Conservation (phyloP, 1,140 invertebrate genomes). For the Drosophila lini region DNA sequence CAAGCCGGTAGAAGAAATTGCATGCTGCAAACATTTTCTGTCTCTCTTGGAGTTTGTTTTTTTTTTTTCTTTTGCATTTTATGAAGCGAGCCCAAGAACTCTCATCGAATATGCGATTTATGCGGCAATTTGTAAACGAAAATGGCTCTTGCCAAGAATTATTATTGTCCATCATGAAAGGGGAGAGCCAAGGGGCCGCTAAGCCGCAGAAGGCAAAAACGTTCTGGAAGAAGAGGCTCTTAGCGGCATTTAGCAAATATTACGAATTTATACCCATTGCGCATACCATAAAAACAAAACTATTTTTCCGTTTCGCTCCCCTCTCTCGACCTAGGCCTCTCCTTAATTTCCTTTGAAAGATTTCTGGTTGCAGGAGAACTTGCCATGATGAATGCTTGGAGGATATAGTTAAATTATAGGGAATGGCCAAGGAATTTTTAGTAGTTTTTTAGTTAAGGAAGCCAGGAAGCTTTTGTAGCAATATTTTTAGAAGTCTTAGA, state of each 20-base stretch:
- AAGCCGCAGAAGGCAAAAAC: conserved; percentile 35
- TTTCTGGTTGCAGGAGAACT: conserved; percentile 2
- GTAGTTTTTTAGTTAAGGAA: neutral
- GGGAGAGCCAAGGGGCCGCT: conserved; percentile 42
- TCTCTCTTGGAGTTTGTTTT: conserved; percentile 8
- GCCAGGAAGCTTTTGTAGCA: neutral
- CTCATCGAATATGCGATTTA: conserved; percentile 83
- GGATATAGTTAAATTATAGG: conserved; percentile 21
- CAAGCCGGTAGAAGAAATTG: conserved; percentile 64
- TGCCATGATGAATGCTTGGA: conserved; percentile 13
- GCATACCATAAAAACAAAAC: conserved; percentile 64
- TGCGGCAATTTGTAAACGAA: conserved; percentile 83
- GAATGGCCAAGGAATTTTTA: conserved; percentile 4
- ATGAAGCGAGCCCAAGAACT: conserved; percentile 59
- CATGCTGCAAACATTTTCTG: conserved; percentile 43
- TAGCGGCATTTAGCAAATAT: conserved; percentile 75
- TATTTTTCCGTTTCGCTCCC: conserved; percentile 12
- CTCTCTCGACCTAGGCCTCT: conserved; percentile 3
- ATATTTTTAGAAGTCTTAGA: neutral
- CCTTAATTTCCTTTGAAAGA: conserved; percentile 10
- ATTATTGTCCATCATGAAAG: conserved; percentile 80
- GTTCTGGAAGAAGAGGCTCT: conserved; percentile 52
- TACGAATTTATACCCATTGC: conserved; percentile 63
- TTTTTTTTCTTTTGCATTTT: conserved; percentile 61
- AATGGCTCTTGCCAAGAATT: conserved; percentile 83